Evolutionary conservation across 2,888 invertebrate species (phyloP), one percentile per base, ranked within the genome.

Genomic region (Drosophila meridiana): DNA sequence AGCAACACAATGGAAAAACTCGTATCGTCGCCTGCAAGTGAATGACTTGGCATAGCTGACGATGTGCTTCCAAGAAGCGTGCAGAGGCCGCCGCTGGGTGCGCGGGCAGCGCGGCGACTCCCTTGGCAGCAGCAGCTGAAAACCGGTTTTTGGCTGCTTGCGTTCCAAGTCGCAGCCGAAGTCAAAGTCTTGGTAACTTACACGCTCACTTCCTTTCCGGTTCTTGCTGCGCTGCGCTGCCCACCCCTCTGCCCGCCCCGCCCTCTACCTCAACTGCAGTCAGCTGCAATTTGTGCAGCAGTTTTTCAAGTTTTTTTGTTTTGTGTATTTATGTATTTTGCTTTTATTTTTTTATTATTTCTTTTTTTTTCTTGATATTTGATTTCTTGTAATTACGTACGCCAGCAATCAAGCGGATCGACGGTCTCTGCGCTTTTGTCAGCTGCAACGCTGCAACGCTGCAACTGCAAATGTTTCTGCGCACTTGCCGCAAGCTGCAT

Each of bases 181-280:
- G 86, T 84, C 83, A 84, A 83, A 83, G 87, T 82, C 87, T 82
- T 89, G 86, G 83, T 81, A 83, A 87, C 87, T 80, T 84, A 89
- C 87, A 82, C 85, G 88, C 74, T 87, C 81, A 87, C 90, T 89
- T 87, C 90, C 87, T 87, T 87, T 87, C 87, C 87, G 90, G 87
- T 87, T 87, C 87, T 87, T 86, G 88, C 79, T 72, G 81, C 75
- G 55, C 40, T 57, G 68, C 58, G 45, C 34, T 28, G 43, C 13
- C 28, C 30, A 57, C 40, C 36, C 14, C 48, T 2, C 32, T 28
- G 28, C 38, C 26, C 13, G 1, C 42, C 4, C 30, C 30, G 32
- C n/a, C 34, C 13, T 11, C 4, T 28, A 7, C 6, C 53, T 42
- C 13, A 14, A 28, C 30, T 76, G 69, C 69, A 81, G 88, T 87